Evolutionary conservation across 2,888 invertebrate species (phyloP).

Genomic region (Dinocampus coccinellae): DNA sequence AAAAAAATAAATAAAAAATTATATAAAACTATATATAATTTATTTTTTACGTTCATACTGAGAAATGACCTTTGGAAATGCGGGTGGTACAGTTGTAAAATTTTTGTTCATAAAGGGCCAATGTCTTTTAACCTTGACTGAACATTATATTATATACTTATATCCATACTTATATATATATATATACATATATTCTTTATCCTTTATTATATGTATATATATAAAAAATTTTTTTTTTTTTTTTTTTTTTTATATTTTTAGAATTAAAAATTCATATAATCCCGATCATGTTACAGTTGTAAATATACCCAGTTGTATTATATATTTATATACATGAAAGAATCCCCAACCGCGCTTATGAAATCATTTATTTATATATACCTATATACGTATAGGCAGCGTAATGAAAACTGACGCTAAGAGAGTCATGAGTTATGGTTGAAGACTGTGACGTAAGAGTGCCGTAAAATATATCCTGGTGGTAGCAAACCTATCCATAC

Average conservation of each 20-base stretch:
- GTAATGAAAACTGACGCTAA: constrained; percentile 51
- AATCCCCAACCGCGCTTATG: background rate
- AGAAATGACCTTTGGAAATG: constrained; percentile 11
- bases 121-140: background rate
- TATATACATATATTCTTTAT: background rate
- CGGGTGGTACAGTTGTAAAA: constrained; percentile 3
- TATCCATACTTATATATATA: background rate
- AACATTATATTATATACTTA: background rate
- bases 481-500: constrained; percentile 10
- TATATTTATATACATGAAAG: background rate
- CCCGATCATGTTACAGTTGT: background rate
- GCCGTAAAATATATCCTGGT: constrained; percentile 55
- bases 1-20: background rate
- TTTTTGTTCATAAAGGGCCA: background rate
- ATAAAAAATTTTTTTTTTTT: too few species aligned
- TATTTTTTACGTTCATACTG: constrained; percentile 4
- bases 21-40: background rate
- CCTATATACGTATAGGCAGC: constrained; percentile 2
- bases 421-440: constrained; percentile 57
- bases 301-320: background rate
- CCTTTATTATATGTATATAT: too few species aligned
- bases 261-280: background rate
- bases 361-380: background rate
- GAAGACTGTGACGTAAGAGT: constrained; percentile 55
- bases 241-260: background rate